Conservation (phyloP, 1,140 invertebrate species). For the Ceratina calcarata region DNA sequence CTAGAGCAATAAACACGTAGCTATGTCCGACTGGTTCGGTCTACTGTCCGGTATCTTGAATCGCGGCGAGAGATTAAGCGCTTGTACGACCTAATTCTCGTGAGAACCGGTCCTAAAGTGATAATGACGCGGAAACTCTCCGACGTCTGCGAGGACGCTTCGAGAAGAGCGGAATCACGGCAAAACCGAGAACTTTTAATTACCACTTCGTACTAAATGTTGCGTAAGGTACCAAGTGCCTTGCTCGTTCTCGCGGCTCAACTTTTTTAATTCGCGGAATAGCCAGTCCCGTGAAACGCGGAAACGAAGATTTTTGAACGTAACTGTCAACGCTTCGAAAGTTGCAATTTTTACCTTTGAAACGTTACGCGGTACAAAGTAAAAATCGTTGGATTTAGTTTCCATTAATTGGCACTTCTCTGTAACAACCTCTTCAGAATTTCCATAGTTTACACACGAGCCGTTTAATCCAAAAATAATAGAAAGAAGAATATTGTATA, state of each 20-base stretch:
- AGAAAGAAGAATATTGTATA: no score
- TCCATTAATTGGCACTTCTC: no score
- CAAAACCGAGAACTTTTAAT: slow-evolving; percentile 49
- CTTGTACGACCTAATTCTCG: slow-evolving; percentile 53
- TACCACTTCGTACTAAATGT: slow-evolving; percentile 26
- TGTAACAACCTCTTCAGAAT: no score
- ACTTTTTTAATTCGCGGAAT: no score
- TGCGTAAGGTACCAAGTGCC: slow-evolving; percentile 20
- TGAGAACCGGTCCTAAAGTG: slow-evolving; percentile 11
- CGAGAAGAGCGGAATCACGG: neutral
- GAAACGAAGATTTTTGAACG: no score
- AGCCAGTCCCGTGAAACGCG: no score
- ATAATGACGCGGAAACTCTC: slow-evolving; percentile 38
- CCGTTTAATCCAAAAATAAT: no score
- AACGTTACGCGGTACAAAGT: no score
- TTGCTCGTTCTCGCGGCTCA: slow-evolving; percentile 3
- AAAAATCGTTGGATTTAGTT: no score
- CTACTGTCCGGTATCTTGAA: slow-evolving; percentile 33
- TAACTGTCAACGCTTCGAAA: no score
- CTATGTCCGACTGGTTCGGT: slow-evolving; percentile 10
- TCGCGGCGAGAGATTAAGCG: slow-evolving; percentile 44
- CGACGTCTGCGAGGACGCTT: slow-evolving; percentile 16
- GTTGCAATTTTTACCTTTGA: no score
- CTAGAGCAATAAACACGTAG: neutral
- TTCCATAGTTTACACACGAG: no score